Conservation (phyloP, 1,140 invertebrate genomes). For the Portunus trituberculatus region DNA sequence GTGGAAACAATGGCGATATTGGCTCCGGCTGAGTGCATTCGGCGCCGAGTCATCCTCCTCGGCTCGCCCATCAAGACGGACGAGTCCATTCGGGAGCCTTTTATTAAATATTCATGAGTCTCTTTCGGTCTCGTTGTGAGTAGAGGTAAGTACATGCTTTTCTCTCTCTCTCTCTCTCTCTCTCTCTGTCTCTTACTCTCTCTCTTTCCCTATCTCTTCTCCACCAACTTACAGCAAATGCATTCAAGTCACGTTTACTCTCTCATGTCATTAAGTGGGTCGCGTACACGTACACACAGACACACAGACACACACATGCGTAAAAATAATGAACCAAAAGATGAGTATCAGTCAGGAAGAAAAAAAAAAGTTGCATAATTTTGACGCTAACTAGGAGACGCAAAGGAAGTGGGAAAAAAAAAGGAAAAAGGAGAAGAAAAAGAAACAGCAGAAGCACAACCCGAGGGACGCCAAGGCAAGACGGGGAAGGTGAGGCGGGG, state of each 20-base stretch:
- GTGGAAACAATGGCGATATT: slow-evolving; percentile 4
- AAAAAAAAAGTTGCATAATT: background rate
- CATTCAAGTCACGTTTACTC: background rate
- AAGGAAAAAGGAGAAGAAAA: background rate
- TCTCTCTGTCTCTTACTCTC: no score
- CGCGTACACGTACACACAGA: background rate
- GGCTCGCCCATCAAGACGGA: background rate
- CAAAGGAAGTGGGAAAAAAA: no score
- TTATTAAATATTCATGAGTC: slow-evolving; percentile 16
- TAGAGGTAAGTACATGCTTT: background rate
- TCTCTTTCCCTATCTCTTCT: background rate
- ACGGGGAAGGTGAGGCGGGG: background rate
- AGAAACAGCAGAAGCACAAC: background rate
- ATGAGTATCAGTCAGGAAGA: no score
- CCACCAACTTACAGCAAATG: background rate
- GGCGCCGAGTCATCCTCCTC: background rate
- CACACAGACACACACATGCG: background rate
- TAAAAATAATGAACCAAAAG: background rate
- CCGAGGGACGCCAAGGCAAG: background rate
- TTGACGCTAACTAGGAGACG: background rate
- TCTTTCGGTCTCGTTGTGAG: background rate
- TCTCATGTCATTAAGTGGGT: background rate
- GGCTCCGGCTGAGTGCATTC: background rate
- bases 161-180: no score
- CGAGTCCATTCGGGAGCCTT: background rate